Percentiles rank a stretch among this genome's conserved stretches.
These are phyloP conservation scores for Thryonomys swinderianus DNA, from an alignment of 2,113 vertebrate species.

Conservation along the genomic window DNA sequence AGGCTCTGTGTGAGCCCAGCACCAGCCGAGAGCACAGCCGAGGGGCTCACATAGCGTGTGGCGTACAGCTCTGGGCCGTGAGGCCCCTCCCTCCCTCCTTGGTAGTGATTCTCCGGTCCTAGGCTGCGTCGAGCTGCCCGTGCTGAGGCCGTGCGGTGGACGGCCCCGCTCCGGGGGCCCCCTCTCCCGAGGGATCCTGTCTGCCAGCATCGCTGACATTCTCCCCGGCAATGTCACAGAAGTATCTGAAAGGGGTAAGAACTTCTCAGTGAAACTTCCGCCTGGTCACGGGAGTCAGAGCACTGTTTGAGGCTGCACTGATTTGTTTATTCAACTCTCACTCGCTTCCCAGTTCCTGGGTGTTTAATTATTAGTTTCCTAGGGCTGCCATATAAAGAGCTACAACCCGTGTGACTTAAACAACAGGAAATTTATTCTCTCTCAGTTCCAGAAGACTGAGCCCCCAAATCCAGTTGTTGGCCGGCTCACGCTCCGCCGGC, in stretches of 20 bases:
- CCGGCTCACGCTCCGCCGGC: background rate
- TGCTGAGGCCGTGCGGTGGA: background rate
- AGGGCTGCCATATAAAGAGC: background rate
- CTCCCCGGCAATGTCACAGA: background rate
- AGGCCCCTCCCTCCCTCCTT: background rate
- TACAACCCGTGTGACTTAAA: background rate
- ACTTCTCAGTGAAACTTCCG: too few species aligned
- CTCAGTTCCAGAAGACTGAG: background rate
- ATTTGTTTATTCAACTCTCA: background rate
- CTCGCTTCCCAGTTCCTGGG: background rate
- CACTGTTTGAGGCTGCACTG: background rate
- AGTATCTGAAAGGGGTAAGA: too few species aligned
- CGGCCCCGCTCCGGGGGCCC: background rate
- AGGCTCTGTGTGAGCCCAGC: background rate
- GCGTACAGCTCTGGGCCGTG: too few species aligned
- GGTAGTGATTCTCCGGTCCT: background rate
- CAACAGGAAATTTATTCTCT: background rate
- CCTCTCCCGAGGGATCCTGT: background rate
- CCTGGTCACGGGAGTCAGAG: background rate
- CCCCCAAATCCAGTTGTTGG: background rate
- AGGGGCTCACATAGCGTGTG: accelerated
- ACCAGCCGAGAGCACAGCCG: background rate
- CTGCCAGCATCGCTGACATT: background rate
- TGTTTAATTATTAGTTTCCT: background rate
- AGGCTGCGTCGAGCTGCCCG: background rate